A percentile compares a stretch with the other conserved stretches of the same genome.
Conservation (phyloP, 2,888 invertebrate genomes). For the Ormia ochracea region DNA sequence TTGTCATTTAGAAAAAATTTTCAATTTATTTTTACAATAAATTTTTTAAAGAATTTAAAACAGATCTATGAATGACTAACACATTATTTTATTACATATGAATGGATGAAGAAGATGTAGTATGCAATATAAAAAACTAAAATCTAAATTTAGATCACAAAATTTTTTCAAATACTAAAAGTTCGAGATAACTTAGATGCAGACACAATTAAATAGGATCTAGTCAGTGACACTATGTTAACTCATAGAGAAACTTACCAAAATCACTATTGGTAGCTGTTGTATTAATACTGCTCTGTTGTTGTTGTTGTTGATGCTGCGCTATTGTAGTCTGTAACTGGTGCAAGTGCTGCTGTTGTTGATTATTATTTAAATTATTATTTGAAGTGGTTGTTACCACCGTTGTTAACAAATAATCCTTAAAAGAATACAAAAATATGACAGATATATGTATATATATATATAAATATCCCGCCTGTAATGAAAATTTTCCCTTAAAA, state of each 20-base stretch:
- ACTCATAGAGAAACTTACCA: slow-evolving; percentile 48
- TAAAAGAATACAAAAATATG: slow-evolving; percentile 65
- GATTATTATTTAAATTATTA: slow-evolving; percentile 56
- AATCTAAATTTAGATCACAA: slow-evolving; percentile 57
- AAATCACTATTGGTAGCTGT: slow-evolving; percentile 53
- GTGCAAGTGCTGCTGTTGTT: slow-evolving; percentile 50
- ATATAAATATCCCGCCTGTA: no score
- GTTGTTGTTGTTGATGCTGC: slow-evolving; percentile 30
- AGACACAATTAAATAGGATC: slow-evolving; percentile 1
- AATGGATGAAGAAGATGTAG: slow-evolving; percentile 40
- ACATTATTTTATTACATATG: slow-evolving; percentile 37
- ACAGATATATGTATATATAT: no score
- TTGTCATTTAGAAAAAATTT: not conserved
- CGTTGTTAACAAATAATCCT: slow-evolving; percentile 72
- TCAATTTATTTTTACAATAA: not conserved
- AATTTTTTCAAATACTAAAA: slow-evolving; percentile 54
- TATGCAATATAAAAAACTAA: slow-evolving; percentile 37
- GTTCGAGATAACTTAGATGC: slow-evolving; percentile 31
- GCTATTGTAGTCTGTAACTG: slow-evolving; percentile 50
- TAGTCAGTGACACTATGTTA: slow-evolving; percentile 20
- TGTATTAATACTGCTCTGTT: slow-evolving; percentile 39
- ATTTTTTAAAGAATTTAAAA: not conserved
- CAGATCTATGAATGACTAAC: slow-evolving; percentile 49
- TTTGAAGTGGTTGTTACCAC: slow-evolving; percentile 62
- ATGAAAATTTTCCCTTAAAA: slow-evolving; percentile 24